Evolutionary conservation across 2,888 invertebrate genomes (phyloP).

Genomic region (Erynnis tages): DNA sequence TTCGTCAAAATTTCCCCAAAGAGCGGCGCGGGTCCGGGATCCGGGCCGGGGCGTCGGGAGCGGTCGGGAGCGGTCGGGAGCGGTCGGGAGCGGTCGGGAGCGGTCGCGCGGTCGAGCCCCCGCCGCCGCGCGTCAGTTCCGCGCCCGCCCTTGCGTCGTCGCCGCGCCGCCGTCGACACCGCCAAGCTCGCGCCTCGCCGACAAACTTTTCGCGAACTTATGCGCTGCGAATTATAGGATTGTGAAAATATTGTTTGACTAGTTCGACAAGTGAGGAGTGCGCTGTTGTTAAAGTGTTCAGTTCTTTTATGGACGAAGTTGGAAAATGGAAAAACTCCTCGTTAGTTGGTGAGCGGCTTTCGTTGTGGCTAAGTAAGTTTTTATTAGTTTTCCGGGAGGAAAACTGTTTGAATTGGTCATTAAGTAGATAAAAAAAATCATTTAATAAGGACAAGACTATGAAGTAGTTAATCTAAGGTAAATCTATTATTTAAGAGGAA

Average conservation of each 20-base stretch:
- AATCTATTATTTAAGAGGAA: no score
- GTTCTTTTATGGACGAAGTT: constrained; percentile 21
- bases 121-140: constrained; percentile 16
- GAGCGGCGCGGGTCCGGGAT: constrained; percentile 44
- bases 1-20: constrained; percentile 71
- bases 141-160: constrained; percentile 20
- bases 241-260: constrained; percentile 21
- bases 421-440: no score
- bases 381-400: neutral
- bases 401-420: neutral
- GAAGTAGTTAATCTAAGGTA: no score
- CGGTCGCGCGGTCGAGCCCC: constrained; percentile 16
- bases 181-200: constrained; percentile 26
- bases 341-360: constrained; percentile 2
- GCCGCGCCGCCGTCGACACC: constrained; percentile 20
- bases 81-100: no score
- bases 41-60: constrained; percentile 11
- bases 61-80: no score
- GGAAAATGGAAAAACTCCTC: constrained; percentile 14
- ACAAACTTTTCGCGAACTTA: constrained; percentile 33
- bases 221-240: neutral
- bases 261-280: constrained; percentile 22
- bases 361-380: neutral
- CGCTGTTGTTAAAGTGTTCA: constrained; percentile 16
- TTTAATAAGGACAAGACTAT: no score